Evolutionary conservation across 1,140 invertebrate species (phyloP), one percentile per base, ranked within the genome.

Genomic region (Drosophila simulans): DNA sequence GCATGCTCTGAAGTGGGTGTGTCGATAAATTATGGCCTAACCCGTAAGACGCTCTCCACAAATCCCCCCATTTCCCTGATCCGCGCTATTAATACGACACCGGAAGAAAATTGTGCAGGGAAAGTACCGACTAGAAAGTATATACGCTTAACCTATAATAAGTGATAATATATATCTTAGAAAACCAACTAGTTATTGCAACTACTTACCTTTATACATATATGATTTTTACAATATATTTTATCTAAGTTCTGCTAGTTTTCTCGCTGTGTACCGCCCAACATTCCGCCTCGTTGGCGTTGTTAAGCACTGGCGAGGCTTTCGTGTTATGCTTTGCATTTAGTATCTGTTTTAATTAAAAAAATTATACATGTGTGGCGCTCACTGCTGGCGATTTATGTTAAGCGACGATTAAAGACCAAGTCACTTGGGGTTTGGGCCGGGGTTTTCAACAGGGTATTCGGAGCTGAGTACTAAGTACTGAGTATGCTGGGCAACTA

Each of bases 391-490:
- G 81, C 81, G 72, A 85, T 86, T 83, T 82, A 69, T 86, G 82
- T 76, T 83, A 90, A 90, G 80, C 85, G 85, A 43, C 84, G 71
- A 80, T 90, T 88, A 80, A 66, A 77, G 59, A 48, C 58, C 62
- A 62, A 70, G 64, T 69, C 49, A 22, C 17, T 22, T 27, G 60
- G 46, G 37, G 0, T 39, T 56, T 54, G 40, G 49, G 64, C 13
- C 43, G 17, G 34, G 34, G 40, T 0, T 42, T 62, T 48, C 25
- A 40, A 40, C 43, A 20, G 65, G 31, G 60, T 31, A 22, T 11
- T 64, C 35, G 39, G 45, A 74, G 25, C 35, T 31, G 45, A 74
- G 25, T 27, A 58, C 43, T 37, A 13, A 42, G 17, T 22, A 59
- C 48, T 27, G 12, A 27, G 53, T 11, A 37, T 17, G 17, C 34